Base-by-base conservation (phyloP, 1,140 invertebrate species). In the Drosophila tristis region DNA sequence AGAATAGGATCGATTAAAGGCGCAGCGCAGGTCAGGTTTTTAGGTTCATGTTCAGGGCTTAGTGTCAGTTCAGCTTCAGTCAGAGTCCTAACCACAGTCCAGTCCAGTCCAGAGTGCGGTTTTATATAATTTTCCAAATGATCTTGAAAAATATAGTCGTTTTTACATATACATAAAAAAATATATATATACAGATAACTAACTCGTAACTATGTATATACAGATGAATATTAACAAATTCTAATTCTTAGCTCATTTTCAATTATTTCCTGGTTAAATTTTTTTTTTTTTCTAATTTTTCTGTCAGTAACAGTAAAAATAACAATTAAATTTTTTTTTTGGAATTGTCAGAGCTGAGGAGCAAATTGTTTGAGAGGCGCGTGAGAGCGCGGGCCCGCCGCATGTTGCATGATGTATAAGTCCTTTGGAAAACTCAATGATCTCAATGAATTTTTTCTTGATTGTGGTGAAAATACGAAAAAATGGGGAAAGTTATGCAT, bases 131-230 rank as follows among this genome's bases (percentile, higher is more conserved):
- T 91, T 85, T 90, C 80, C 90, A 91, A 87, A 91, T 91, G 90
- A 91, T 91, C 90, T 91, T 91, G 77, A 91, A 91, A 81, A 68
- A 78, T 84, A 85, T 91, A 91, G 90, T 91, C 90, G 86, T 89
- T 90, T 91, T 89, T 90, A 76, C 74, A 66, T 67, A 74, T 57
- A 63, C 51, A 44, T 62, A 53, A 53, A 61, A 61, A 64, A 61
- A 75, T 16, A 74, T 62, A 67, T 44, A 74, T 62, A 74, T 44
- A 74, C 35, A 39, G 35, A 39, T 39, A 13, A 39, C 58, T 75
- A 51, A 60, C 60, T 59, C 51, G 68, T 67, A 84, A 76, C 61
- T 71, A 68, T 55, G 64, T 78, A 78, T 77, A 78, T 73, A 77
- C 31, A 54, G 47, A 74, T 31, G 47, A 77, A 49, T 64, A 70